phyloP scores from a whole-genome alignment of 2,113 vertebrate genomes.

The Catagonus wagneri region DNA sequence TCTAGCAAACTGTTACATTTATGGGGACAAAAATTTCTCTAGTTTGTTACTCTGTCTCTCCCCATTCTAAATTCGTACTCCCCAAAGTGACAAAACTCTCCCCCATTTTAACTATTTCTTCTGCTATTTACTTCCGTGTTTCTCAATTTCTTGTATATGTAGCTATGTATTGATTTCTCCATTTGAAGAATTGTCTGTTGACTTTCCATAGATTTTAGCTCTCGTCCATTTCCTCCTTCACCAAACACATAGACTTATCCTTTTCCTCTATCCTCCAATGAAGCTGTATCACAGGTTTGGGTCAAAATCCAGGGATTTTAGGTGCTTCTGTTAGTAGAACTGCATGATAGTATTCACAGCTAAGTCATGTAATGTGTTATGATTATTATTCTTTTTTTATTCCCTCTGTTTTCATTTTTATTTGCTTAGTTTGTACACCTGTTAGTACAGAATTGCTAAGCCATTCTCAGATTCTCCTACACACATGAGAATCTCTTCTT shows the following conservation, averaged over 20 bases:
- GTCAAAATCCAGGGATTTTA: not conserved
- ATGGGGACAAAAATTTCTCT: not conserved
- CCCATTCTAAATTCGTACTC: not conserved
- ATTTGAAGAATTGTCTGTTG: not conserved
- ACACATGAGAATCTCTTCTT: not conserved
- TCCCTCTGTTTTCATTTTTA: not conserved
- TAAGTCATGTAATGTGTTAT: not conserved
- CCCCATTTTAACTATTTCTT: not conserved
- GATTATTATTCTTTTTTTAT: not conserved
- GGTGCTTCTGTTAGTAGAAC: not conserved
- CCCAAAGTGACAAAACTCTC: not conserved
- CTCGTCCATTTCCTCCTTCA: not conserved
- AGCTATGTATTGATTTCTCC: slow-evolving; percentile 10
- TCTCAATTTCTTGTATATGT: not conserved
- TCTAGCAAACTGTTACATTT: not conserved
- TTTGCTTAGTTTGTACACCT: not conserved
- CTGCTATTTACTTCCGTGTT: not conserved
- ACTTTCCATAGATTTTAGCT: not conserved
- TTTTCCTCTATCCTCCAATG: not conserved
- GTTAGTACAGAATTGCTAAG: not conserved
- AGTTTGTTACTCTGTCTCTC: not conserved
- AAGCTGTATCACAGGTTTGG: not conserved
- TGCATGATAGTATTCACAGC: not conserved
- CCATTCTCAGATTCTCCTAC: not conserved
- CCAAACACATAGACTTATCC: fast-evolving